Conservation (phyloP, 53 echinoderm and acorn worm species). For the Henricia sp. region DNA sequence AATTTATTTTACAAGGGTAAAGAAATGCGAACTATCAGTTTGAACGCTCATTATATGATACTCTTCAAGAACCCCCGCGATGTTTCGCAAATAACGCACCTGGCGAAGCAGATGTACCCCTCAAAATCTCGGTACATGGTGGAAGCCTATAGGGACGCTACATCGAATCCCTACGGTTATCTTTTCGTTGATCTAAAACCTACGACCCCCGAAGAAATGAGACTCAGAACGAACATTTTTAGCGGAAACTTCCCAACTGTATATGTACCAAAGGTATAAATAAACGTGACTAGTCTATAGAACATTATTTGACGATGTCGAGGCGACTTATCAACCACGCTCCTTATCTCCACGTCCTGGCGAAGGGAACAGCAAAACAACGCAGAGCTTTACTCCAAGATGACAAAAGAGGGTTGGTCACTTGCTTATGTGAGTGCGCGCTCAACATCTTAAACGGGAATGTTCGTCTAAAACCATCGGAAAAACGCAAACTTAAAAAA, state of each 20-base stretch:
- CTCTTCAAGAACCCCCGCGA: constrained; percentile 46
- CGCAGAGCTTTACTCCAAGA: constrained; percentile 61
- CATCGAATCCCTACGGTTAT: constrained; percentile 58
- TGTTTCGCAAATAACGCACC: no score
- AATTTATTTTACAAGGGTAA: constrained; percentile 72
- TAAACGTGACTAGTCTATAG: no score
- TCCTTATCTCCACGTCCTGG: constrained; percentile 66
- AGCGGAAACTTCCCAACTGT: constrained; percentile 44
- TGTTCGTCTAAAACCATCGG: constrained; percentile 51
- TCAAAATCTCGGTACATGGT: constrained; percentile 67
- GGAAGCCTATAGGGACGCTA: constrained; percentile 44
- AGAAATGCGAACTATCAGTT: constrained; percentile 73
- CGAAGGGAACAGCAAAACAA: constrained; percentile 56
- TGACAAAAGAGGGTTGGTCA: constrained; percentile 54
- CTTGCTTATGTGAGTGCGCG: constrained; percentile 53
- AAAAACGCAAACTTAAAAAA: no score
- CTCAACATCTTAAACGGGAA: constrained; percentile 35
- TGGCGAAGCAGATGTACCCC: constrained; percentile 79
- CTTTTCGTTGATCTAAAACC: constrained; percentile 75
- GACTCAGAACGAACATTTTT: constrained; percentile 69
- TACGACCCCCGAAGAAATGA: constrained; percentile 50
- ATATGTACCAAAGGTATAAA: constrained; percentile 53
- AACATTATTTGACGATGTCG: constrained; percentile 32
- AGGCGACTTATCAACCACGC: constrained; percentile 39
- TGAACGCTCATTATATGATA: constrained; percentile 72